These are phyloP conservation scores for Pristionchus exspectatus DNA, from an alignment of 2,888 invertebrate species.

Conservation along the genomic window DNA sequence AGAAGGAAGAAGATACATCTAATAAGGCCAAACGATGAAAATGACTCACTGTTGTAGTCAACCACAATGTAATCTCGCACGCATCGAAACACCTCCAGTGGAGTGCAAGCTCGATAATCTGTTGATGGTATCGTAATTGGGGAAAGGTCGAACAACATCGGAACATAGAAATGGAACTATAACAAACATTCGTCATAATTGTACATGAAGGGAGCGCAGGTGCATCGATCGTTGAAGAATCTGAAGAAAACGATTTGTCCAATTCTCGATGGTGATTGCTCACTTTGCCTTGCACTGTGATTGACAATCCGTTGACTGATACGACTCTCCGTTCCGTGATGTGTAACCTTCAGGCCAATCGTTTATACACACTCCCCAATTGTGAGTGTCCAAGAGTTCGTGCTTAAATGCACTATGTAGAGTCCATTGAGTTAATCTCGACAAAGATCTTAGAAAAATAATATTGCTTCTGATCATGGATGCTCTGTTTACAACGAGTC, in stretches of 20 bases:
- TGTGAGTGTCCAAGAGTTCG: conserved; percentile 3
- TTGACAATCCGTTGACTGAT: conserved; percentile 16
- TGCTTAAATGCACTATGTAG: background rate
- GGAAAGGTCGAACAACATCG: background rate
- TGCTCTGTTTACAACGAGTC: background rate
- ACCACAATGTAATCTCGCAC: conserved; percentile 57
- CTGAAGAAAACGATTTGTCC: background rate
- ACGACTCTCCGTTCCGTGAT: background rate
- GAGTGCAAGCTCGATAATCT: conserved; percentile 62
- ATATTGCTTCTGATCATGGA: background rate
- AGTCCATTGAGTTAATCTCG: background rate
- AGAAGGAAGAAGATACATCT: background rate
- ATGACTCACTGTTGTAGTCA: conserved; percentile 53
- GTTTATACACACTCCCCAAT: conserved; percentile 30
- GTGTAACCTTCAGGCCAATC: conserved; percentile 16
- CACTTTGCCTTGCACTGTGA: conserved; percentile 40
- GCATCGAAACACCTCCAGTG: conserved; percentile 60
- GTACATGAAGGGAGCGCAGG: conserved; percentile 67
- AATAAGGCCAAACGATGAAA: conserved; percentile 13
- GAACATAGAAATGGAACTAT: background rate
- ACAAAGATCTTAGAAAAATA: background rate
- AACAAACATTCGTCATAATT: conserved; percentile 58
- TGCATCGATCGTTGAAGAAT: conserved; percentile 63
- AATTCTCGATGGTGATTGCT: background rate
- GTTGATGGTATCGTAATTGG: conserved; percentile 47